Evolutionary conservation across 2,113 vertebrate species (phyloP).

Genomic region (Heliornis fulica): DNA sequence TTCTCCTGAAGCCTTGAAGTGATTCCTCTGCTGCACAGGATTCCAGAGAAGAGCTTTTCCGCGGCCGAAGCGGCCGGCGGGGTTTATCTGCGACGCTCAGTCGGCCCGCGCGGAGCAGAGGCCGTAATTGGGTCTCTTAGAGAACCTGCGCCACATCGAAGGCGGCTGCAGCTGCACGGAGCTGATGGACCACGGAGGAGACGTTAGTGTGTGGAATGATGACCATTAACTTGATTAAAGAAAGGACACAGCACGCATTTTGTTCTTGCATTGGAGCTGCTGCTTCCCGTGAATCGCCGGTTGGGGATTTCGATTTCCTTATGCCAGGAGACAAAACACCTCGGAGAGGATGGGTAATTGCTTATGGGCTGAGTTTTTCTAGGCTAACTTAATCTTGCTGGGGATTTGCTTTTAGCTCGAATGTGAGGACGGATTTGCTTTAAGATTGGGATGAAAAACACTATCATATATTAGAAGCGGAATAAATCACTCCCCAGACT

Average conservation of each 20-base stretch:
- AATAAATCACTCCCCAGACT: background rate
- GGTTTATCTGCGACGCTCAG: background rate
- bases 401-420: slow-evolving; percentile 27
- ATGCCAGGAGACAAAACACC: slow-evolving; percentile 21
- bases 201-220: slow-evolving; percentile 35
- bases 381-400: slow-evolving; percentile 32
- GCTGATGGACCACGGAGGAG: slow-evolving; percentile 49
- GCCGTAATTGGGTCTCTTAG: slow-evolving; percentile 25
- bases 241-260: slow-evolving; percentile 36
- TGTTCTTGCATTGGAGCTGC: background rate
- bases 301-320: slow-evolving; percentile 36
- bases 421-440: background rate
- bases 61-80: rapidly evolving
- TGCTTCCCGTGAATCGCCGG: background rate
- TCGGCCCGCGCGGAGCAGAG: background rate
- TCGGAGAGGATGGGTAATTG: background rate
- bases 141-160: background rate
- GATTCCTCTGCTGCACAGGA: rapidly evolving
- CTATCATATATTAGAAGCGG: background rate
- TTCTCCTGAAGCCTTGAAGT: background rate
- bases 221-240: slow-evolving; percentile 62
- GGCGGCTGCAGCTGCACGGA: background rate
- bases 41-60: background rate
- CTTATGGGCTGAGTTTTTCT: slow-evolving; percentile 21
- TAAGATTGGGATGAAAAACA: background rate